A percentile compares a stretch with the other conserved stretches of the same genome.
Conservation (phyloP, 2,888 invertebrate genomes). For the Nomada lathburiana region DNA sequence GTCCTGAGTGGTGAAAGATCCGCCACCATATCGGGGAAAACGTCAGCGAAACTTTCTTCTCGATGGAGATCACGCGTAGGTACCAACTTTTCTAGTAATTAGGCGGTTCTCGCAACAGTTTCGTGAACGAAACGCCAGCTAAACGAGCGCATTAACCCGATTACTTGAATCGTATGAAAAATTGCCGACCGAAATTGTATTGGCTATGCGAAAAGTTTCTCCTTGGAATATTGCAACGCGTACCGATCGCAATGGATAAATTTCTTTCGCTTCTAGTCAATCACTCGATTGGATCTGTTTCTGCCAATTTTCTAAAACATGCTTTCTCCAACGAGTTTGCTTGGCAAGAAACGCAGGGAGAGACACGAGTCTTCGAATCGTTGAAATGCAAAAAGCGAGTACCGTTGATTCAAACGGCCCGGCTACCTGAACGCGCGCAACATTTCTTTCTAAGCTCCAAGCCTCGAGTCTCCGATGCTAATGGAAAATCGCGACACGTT, state of each 20-base stretch:
- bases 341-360: slow-evolving; percentile 4
- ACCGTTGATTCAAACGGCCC: slow-evolving; percentile 20
- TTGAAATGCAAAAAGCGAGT: slow-evolving; percentile 26
- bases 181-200: slow-evolving; percentile 18
- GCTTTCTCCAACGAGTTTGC: slow-evolving; percentile 8
- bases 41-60: too few relatives aligned
- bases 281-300: background rate
- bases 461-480: background rate
- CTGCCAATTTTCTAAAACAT: background rate
- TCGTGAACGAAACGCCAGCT: background rate
- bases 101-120: slow-evolving; percentile 16
- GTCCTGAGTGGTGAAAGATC: too few relatives aligned
- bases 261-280: background rate
- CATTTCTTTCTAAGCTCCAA: background rate
- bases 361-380: slow-evolving; percentile 16
- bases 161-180: slow-evolving; percentile 21
- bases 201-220: slow-evolving; percentile 28
- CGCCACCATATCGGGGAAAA: too few relatives aligned
- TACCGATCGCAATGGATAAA: slow-evolving; percentile 8
- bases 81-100: slow-evolving; percentile 39
- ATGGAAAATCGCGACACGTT: slow-evolving; percentile 45
- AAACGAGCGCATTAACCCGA: slow-evolving; percentile 32
- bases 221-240: slow-evolving; percentile 22
- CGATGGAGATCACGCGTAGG: too few relatives aligned
- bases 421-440: slow-evolving; percentile 20